Evolutionary conservation across 2,113 vertebrate species (phyloP).

Genomic region (Origma solitaria): DNA sequence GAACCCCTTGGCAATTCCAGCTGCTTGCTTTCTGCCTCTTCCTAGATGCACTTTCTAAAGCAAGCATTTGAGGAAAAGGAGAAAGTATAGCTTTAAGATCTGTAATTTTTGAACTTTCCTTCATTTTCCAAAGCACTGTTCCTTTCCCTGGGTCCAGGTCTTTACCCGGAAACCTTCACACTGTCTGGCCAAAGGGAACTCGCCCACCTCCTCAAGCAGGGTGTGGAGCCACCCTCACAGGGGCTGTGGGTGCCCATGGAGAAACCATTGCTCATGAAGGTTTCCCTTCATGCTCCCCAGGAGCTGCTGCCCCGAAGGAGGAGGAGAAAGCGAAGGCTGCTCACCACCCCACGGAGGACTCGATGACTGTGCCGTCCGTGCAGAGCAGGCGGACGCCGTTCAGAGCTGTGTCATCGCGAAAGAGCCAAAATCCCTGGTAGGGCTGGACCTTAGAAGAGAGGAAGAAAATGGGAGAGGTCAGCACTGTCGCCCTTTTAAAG

Average conservation of each 20-base stretch:
- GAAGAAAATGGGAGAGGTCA: not conserved
- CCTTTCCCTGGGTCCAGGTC: not conserved
- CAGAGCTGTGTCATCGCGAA: not conserved
- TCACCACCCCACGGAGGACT: not conserved
- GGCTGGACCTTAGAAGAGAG: not conserved
- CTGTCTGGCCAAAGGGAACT: not conserved
- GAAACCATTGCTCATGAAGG: accelerated
- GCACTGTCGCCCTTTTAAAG: not conserved
- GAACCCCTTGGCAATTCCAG: not conserved
- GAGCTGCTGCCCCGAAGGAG: not conserved
- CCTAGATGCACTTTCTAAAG: not conserved
- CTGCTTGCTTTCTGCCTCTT: not conserved
- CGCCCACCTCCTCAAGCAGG: accelerated
- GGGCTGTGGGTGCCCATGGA: not conserved
- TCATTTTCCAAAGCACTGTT: not conserved
- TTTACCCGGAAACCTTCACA: not conserved
- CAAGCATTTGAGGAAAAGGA: not conserved
- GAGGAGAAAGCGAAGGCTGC: accelerated
- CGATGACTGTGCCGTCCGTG: not conserved
- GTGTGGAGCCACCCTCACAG: not conserved
- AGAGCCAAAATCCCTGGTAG: conserved; percentile 11
- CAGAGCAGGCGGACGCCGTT: not conserved
- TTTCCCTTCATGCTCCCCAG: not conserved
- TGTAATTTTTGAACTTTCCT: not conserved
- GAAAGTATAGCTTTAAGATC: not conserved